Conservation (phyloP, 2,888 invertebrate species). For the Auanema freiburgensis region DNA sequence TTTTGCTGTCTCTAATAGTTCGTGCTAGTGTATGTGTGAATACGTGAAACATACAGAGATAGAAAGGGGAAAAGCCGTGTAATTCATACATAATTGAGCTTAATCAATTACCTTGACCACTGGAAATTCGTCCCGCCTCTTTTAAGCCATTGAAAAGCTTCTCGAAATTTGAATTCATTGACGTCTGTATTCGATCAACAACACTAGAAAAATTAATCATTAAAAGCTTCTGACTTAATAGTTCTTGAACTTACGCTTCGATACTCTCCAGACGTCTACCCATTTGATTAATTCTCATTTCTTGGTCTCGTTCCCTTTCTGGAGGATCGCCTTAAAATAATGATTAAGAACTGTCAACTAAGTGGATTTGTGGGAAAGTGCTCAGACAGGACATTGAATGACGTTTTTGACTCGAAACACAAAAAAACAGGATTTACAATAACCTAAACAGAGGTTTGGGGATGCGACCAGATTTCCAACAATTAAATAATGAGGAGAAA, state of each 20-base stretch:
- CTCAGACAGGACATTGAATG: no score
- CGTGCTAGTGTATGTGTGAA: no score
- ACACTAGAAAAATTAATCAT: constrained; percentile 6
- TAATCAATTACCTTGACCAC: constrained; percentile 11
- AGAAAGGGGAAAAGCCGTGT: no score
- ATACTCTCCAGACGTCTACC: constrained; percentile 42
- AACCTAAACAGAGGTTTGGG: no score
- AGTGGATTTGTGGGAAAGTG: no score
- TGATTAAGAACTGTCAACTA: no score
- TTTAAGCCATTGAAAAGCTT: constrained; percentile 15
- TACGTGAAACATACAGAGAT: no score
- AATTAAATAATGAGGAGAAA: background rate
- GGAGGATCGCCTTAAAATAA: background rate
- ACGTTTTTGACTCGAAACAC: no score
- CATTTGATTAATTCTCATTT: constrained; percentile 17
- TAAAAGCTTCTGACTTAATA: no score
- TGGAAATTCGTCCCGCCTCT: constrained; percentile 8
- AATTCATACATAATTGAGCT: no score
- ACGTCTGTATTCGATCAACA: constrained; percentile 20
- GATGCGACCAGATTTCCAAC: background rate
- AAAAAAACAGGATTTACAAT: no score
- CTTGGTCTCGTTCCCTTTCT: background rate
- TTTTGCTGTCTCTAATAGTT: no score
- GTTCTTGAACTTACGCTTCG: constrained; percentile 29
- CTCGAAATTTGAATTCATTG: constrained; percentile 21